Conservation (phyloP, 2,888 invertebrate species). For the Cistogaster globosa region DNA sequence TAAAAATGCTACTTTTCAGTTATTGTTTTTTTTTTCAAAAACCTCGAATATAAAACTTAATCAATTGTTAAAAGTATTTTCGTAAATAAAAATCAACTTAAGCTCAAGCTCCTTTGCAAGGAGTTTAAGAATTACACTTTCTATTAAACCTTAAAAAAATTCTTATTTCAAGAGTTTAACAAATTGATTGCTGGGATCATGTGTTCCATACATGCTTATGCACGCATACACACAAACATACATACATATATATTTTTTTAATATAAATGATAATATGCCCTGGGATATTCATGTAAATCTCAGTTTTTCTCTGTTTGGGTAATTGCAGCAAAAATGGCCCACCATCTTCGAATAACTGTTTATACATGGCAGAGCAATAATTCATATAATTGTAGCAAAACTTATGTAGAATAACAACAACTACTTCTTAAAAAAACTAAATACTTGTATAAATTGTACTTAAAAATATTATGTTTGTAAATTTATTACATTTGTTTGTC, state of each 20-base stretch:
- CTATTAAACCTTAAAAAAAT: too few species aligned
- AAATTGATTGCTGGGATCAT: background rate
- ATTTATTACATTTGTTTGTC: background rate
- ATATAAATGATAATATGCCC: slow-evolving; percentile 20
- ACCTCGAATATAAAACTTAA: too few species aligned
- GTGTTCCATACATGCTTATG: background rate
- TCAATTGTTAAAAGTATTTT: too few species aligned
- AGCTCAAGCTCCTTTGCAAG: too few species aligned
- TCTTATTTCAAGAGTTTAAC: too few species aligned
- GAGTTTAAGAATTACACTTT: too few species aligned
- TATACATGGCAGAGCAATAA: slow-evolving; percentile 28
- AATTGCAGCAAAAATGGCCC: slow-evolving; percentile 55
- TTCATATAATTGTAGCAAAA: slow-evolving; percentile 47
- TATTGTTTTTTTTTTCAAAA: too few species aligned
- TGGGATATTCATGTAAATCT: slow-evolving; percentile 1
- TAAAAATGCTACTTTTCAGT: too few species aligned
- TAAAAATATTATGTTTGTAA: slow-evolving; percentile 16
- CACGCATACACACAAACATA: background rate
- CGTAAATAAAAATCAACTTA: too few species aligned
- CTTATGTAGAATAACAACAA: slow-evolving; percentile 8
- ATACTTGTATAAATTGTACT: slow-evolving; percentile 19
- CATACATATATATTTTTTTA: background rate
- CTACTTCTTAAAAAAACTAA: slow-evolving; percentile 14
- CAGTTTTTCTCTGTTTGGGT: background rate
- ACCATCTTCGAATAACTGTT: slow-evolving; percentile 34